These are phyloP conservation scores for Nestor notabilis DNA, from an alignment of 2,113 vertebrate species.

Conservation along the genomic window DNA sequence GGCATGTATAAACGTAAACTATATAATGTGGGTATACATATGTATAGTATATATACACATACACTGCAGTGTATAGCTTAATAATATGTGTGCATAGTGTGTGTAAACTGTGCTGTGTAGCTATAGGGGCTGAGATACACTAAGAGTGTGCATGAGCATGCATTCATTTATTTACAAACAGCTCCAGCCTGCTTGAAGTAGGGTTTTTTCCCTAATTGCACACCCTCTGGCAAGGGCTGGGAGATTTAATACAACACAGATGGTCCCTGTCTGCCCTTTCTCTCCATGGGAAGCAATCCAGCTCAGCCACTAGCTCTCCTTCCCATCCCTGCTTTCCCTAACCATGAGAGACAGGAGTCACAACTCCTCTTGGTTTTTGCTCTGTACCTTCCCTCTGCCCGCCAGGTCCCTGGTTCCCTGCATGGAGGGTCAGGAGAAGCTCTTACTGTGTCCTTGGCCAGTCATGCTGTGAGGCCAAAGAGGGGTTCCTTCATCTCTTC, in stretches of 20 bases:
- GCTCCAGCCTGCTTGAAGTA: neutral
- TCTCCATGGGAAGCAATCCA: rapidly evolving
- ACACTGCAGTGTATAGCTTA: rapidly evolving
- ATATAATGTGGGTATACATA: rapidly evolving
- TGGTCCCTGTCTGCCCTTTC: neutral
- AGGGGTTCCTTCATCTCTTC: neutral
- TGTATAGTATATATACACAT: rapidly evolving
- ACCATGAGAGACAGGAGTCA: neutral
- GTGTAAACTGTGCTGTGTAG: neutral
- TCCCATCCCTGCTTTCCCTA: neutral
- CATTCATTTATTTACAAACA: neutral
- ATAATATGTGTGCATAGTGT: rapidly evolving
- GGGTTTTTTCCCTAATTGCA: neutral
- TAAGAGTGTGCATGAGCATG: rapidly evolving
- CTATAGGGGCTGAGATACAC: neutral
- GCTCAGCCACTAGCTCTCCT: neutral
- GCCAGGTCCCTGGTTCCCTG: neutral
- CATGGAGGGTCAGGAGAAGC: neutral
- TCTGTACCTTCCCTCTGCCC: neutral
- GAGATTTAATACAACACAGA: neutral
- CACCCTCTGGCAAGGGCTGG: neutral
- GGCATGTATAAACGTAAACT: rapidly evolving
- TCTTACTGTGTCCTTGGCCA: neutral
- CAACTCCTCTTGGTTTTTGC: too few relatives aligned
- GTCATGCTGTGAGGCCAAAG: rapidly evolving